Percentiles rank a stretch among this genome's conserved stretches.
These are phyloP conservation scores for Phrynocephalus vlangalii DNA, from an alignment of 2,797 vertebrate species.

Conservation along the genomic window DNA sequence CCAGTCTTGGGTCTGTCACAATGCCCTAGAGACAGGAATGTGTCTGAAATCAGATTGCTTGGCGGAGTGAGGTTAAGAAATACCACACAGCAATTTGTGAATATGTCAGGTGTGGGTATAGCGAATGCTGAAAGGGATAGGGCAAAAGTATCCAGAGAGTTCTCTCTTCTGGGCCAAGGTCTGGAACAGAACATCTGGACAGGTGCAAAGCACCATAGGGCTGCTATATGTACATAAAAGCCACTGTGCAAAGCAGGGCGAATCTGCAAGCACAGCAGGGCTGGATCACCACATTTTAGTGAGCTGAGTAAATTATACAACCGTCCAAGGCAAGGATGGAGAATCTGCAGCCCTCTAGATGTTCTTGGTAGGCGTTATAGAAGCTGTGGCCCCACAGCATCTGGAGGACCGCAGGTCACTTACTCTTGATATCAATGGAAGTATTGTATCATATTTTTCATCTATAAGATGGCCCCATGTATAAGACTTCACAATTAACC, in stretches of 20 bases:
- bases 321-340: background rate
- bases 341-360: background rate
- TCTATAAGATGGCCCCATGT: too few species aligned
- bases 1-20: conserved; percentile 57
- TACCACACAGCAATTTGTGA: conserved; percentile 56
- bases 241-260: background rate
- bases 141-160: background rate
- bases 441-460: too few species aligned
- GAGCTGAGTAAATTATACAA: background rate
- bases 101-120: background rate
- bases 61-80: conserved; percentile 43
- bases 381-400: background rate
- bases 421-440: background rate
- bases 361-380: background rate
- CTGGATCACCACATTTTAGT: background rate
- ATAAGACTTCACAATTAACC: too few species aligned
- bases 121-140: background rate
- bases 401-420: background rate
- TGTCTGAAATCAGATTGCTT: conserved; percentile 37
- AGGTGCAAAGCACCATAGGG: background rate
- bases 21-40: conserved; percentile 37
- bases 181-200: background rate
- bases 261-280: background rate
- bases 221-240: background rate
- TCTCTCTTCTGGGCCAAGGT: background rate